These are phyloP conservation scores for Dugesia japonica DNA, from an alignment of 2,888 invertebrate genomes.

Conservation along the genomic window DNA sequence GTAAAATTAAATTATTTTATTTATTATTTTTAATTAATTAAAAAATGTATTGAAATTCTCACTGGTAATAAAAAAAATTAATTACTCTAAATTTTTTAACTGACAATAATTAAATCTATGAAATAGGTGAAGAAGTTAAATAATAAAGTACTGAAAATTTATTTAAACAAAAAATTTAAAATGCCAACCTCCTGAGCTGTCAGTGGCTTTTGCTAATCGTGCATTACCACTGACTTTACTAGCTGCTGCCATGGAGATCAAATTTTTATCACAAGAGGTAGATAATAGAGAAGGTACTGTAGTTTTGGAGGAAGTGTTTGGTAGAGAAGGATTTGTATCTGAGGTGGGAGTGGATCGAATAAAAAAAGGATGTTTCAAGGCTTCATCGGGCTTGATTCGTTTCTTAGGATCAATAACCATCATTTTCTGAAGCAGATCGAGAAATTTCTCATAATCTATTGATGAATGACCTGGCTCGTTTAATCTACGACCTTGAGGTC, in stretches of 20 bases:
- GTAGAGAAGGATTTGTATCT: background rate
- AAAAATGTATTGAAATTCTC: too few relatives aligned
- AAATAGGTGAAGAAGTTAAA: too few relatives aligned
- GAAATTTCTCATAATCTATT: background rate
- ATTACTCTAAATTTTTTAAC: too few relatives aligned
- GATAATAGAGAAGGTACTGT: conserved; percentile 16
- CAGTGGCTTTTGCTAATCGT: background rate
- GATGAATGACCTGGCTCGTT: conserved; percentile 3
- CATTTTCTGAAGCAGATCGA: conserved; percentile 10
- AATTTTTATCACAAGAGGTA: conserved; percentile 16
- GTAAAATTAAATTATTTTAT: too few relatives aligned
- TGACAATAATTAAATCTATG: too few relatives aligned
- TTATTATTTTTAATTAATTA: too few relatives aligned
- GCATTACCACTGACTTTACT: background rate
- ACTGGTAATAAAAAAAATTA: too few relatives aligned
- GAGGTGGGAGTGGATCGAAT: conserved; percentile 17
- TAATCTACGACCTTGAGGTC: conserved; percentile 20
- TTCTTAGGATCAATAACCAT: background rate
- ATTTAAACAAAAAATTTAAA: background rate
- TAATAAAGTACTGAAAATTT: too few relatives aligned
- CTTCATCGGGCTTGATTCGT: background rate
- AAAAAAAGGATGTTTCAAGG: conserved; percentile 16
- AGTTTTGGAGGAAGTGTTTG: conserved; percentile 10
- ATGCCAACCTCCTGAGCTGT: background rate
- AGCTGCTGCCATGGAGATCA: conserved; percentile 20